Evolutionary conservation across 2,888 invertebrate species (phyloP).

Genomic region (Leptogaster cylindrica): DNA sequence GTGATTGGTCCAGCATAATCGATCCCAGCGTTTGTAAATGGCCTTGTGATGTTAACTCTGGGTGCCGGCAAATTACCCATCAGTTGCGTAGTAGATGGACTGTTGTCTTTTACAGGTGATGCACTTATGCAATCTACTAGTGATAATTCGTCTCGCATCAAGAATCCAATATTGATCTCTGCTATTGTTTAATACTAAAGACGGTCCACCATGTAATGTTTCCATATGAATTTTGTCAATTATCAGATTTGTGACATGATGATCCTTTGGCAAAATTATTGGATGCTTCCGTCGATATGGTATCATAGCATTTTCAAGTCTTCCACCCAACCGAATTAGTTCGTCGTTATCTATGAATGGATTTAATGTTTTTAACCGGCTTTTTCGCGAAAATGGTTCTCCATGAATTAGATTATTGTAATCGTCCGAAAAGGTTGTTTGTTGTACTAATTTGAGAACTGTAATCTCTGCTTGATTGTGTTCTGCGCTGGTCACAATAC

Average conservation of each 20-base stretch:
- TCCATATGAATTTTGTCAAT: slow-evolving; percentile 5
- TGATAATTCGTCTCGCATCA: not conserved
- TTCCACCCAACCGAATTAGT: not conserved
- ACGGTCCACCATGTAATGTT: not conserved
- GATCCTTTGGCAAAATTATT: not conserved
- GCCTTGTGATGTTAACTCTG: not conserved
- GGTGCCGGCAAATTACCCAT: not conserved
- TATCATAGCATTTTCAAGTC: not conserved
- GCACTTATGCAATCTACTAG: not conserved
- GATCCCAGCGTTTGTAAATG: too few species aligned
- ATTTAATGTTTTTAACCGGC: not conserved
- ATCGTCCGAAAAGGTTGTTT: not conserved
- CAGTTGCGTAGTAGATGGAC: too few species aligned
- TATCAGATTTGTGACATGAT: not conserved
- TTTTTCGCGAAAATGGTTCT: not conserved
- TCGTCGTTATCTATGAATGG: not conserved
- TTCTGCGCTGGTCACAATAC: not conserved
- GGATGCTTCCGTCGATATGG: not conserved
- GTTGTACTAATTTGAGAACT: not conserved
- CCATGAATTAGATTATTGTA: not conserved
- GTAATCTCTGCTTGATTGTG: not conserved
- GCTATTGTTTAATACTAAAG: not conserved
- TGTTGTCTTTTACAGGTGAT: not conserved
- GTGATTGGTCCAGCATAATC: too few species aligned
- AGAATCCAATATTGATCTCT: not conserved